These are phyloP conservation scores for Poeciliopsis turneri DNA, from an alignment of 2,797 vertebrate genomes.

Conservation along the genomic window DNA sequence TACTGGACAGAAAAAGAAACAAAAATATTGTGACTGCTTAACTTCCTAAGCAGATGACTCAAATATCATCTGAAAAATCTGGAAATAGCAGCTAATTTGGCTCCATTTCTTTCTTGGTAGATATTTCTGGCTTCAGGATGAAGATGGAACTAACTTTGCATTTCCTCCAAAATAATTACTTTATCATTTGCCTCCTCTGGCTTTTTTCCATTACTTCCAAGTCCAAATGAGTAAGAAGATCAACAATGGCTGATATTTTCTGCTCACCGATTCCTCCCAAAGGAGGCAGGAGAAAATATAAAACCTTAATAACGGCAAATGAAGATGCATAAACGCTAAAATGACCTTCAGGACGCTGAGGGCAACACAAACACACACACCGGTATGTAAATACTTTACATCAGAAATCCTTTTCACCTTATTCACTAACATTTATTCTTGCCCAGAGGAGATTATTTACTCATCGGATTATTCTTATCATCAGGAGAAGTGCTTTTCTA, in stretches of 20 bases:
- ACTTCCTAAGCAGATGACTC: background rate
- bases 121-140: background rate
- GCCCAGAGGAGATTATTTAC: slow-evolving; percentile 7
- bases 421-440: slow-evolving; percentile 4
- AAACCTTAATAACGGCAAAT: background rate
- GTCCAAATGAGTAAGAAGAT: slow-evolving; percentile 23
- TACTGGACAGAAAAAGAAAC: background rate
- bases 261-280: slow-evolving; percentile 12
- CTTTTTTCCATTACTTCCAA: slow-evolving; percentile 8
- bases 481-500: slow-evolving; percentile 28
- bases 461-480: slow-evolving; percentile 26
- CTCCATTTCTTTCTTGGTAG: background rate
- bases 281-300: slow-evolving; percentile 4
- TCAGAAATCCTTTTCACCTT: background rate
- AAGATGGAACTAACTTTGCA: background rate
- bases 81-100: background rate
- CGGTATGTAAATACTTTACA: background rate
- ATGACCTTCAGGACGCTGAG: slow-evolving; percentile 21
- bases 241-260: slow-evolving; percentile 13
- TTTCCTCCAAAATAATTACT: slow-evolving; percentile 21
- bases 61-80: background rate
- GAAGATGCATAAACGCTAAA: background rate
- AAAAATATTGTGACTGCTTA: background rate
- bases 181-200: slow-evolving; percentile 14
- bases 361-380: background rate